These are phyloP conservation scores for Caenorhabditis angaria DNA, from an alignment of 2,888 invertebrate species.

Conservation along the genomic window DNA sequence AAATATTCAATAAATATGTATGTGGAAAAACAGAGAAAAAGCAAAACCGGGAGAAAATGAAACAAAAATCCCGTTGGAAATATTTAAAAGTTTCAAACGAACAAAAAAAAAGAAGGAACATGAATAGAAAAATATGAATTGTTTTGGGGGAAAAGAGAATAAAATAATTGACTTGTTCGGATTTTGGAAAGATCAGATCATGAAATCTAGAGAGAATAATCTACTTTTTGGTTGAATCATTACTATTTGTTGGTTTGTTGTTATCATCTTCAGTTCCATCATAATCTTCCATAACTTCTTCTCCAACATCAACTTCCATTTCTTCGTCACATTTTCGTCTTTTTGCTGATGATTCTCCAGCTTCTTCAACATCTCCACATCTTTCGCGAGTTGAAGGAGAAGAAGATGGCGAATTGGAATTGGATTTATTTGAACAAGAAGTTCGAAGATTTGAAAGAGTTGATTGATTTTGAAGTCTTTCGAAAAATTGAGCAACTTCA, in stretches of 20 bases:
- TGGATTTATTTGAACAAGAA: neutral
- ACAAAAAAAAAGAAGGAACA: neutral
- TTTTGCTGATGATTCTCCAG: constrained; percentile 7
- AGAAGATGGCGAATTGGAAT: neutral
- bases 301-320: constrained; percentile 9
- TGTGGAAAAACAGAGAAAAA: no score
- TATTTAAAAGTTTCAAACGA: neutral
- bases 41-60: no score
- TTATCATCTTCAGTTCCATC: neutral
- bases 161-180: no score
- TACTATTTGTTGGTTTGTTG: neutral
- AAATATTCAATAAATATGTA: no score
- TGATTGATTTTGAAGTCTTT: neutral
- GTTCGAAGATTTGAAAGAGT: neutral
- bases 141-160: no score
- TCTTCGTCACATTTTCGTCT: constrained; percentile 8
- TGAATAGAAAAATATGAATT: neutral
- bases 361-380: constrained; percentile 3
- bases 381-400: constrained; percentile 1
- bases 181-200: neutral
- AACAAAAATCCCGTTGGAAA: no score
- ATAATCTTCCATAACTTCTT: constrained; percentile 8
- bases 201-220: no score
- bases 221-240: neutral
- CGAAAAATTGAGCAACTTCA: neutral